Conservation (phyloP, 2,888 invertebrate species). For the Arge pagana region DNA sequence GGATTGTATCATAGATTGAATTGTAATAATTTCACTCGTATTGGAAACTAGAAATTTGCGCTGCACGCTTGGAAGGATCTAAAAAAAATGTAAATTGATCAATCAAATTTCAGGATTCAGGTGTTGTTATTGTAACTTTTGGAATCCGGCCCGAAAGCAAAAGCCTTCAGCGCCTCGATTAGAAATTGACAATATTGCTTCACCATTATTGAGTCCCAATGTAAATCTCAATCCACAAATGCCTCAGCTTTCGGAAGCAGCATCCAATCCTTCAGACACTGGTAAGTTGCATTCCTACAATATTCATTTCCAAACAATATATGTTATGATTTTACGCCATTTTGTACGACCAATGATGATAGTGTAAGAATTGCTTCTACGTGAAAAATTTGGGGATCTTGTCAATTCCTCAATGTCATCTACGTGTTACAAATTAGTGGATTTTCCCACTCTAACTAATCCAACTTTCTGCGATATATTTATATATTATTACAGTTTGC, state of each 20-base stretch:
- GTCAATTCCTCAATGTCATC: too few relatives aligned
- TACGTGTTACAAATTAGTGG: too few relatives aligned
- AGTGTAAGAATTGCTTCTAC: too few relatives aligned
- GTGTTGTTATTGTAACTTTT: slow-evolving; percentile 87
- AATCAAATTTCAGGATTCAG: slow-evolving; percentile 76
- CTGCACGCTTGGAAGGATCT: too few relatives aligned
- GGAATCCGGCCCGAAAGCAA: slow-evolving; percentile 89
- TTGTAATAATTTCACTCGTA: too few relatives aligned
- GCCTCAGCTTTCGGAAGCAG: not conserved
- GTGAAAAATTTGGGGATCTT: too few relatives aligned
- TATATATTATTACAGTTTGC: slow-evolving; percentile 7
- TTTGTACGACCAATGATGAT: too few relatives aligned
- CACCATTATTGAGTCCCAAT: not conserved
- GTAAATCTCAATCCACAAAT: not conserved
- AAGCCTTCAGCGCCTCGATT: slow-evolving; percentile 77
- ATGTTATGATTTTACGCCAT: too few relatives aligned
- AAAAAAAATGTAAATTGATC: slow-evolving; percentile 6
- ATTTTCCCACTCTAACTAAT: not conserved
- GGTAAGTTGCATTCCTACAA: too few relatives aligned
- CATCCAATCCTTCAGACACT: slow-evolving; percentile 11
- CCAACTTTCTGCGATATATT: not conserved
- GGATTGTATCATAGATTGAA: not conserved
- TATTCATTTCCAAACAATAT: too few relatives aligned
- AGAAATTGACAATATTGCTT: slow-evolving; percentile 38
- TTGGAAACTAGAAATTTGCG: too few relatives aligned